These are phyloP conservation scores for Dorcus parallelipipedus DNA, from an alignment of 2,888 invertebrate species.

Conservation along the genomic window DNA sequence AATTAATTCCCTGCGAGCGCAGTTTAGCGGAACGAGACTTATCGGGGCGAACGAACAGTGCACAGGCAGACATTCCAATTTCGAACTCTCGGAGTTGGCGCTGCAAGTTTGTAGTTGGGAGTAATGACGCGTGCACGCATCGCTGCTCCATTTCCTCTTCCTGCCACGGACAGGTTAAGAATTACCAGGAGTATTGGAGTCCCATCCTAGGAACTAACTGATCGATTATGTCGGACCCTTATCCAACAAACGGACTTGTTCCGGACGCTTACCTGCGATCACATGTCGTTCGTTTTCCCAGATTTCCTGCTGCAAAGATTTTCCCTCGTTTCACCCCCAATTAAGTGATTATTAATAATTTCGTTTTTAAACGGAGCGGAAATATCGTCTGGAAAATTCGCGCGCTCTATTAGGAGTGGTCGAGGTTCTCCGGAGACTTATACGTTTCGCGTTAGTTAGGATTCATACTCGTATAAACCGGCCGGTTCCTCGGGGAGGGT, in stretches of 20 bases:
- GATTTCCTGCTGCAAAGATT: too few species aligned
- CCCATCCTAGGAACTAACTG: slow-evolving; percentile 7
- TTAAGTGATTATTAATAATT: too few species aligned
- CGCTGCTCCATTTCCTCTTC: slow-evolving; percentile 15
- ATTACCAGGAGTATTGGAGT: slow-evolving; percentile 12
- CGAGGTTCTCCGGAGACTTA: not conserved
- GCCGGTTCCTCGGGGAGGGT: not conserved
- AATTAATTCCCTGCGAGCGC: not conserved
- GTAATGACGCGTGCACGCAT: slow-evolving; percentile 27
- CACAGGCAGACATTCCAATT: not conserved
- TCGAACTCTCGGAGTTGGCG: not conserved
- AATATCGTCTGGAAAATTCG: too few species aligned
- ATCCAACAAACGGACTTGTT: slow-evolving; percentile 20
- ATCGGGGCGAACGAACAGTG: not conserved
- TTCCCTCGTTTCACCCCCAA: too few species aligned
- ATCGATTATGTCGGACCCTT: slow-evolving; percentile 25
- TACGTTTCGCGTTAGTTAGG: slow-evolving; percentile 1
- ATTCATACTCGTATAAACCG: not conserved
- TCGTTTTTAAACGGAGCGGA: too few species aligned
- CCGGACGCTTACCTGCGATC: slow-evolving; percentile 14
- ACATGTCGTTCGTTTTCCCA: not conserved
- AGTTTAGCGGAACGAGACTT: slow-evolving; percentile 11
- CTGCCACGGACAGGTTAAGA: slow-evolving; percentile 16
- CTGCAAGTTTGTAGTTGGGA: slow-evolving; percentile 9
- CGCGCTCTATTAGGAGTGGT: too few species aligned